Evolutionary conservation across 2,888 invertebrate species (phyloP).

Genomic region (Holacanthella duospinosa): DNA sequence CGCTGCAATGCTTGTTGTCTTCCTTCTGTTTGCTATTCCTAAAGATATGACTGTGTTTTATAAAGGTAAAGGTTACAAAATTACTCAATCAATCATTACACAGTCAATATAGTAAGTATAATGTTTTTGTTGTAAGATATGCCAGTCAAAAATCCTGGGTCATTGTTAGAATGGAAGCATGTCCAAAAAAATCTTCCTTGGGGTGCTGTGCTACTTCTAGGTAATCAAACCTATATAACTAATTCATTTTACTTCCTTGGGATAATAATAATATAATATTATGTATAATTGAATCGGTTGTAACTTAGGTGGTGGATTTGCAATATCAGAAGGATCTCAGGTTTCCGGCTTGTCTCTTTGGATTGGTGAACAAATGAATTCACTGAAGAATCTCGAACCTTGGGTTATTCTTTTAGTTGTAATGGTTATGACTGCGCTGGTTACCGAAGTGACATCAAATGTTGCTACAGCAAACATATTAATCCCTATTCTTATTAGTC

Average conservation of each 20-base stretch:
- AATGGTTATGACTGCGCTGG: slow-evolving; percentile 62
- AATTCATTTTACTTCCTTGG: too few relatives aligned
- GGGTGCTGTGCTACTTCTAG: slow-evolving; percentile 44
- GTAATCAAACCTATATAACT: too few relatives aligned
- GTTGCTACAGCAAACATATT: slow-evolving; percentile 82
- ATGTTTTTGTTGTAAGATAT: neutral
- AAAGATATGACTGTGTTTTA: slow-evolving; percentile 64
- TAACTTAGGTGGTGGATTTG: slow-evolving; percentile 67
- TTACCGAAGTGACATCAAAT: slow-evolving; percentile 83
- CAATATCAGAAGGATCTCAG: slow-evolving; percentile 74
- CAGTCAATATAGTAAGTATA: too few relatives aligned
- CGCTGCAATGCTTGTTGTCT: slow-evolving; percentile 34
- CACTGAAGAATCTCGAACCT: slow-evolving; percentile 53
- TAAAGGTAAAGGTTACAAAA: slow-evolving; percentile 43
- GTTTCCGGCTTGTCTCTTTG: slow-evolving; percentile 63
- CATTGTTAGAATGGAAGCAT: slow-evolving; percentile 54
- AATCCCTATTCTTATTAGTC: slow-evolving; percentile 70
- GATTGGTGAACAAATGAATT: slow-evolving; percentile 60
- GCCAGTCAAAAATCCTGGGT: neutral
- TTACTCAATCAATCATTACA: too few relatives aligned
- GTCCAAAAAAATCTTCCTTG: slow-evolving; percentile 78
- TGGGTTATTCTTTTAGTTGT: slow-evolving; percentile 62
- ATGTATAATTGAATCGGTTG: neutral
- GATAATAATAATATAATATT: neutral
- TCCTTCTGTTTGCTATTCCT: slow-evolving; percentile 73